phyloP scores from a whole-genome alignment of 2,888 invertebrate genomes.

The Eilema depressum region DNA sequence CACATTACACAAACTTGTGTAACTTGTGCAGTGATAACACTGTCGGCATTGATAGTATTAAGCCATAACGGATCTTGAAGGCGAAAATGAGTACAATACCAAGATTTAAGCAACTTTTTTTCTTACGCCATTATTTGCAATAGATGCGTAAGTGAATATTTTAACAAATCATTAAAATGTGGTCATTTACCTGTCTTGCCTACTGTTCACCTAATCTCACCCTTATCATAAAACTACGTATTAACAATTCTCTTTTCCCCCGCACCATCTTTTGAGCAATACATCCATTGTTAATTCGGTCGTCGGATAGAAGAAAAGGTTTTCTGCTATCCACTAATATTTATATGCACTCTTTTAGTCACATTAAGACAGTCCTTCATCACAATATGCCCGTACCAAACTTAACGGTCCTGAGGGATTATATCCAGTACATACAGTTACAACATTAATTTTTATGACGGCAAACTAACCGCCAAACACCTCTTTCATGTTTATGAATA shows the following conservation, averaged over 20 bases:
- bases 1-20: conserved; percentile 29
- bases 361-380: neutral
- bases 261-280: neutral
- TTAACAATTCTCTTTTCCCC: neutral
- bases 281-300: neutral
- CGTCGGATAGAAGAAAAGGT: neutral
- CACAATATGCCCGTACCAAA: neutral
- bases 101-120: conserved; percentile 56
- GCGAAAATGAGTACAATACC: conserved; percentile 56
- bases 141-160: conserved; percentile 29
- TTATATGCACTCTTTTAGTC: neutral
- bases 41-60: conserved; percentile 22
- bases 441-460: neutral
- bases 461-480: neutral
- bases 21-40: conserved; percentile 26
- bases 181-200: neutral
- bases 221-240: neutral
- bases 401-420: neutral
- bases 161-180: neutral
- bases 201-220: neutral
- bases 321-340: neutral
- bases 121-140: conserved; percentile 51
- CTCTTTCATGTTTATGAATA: neutral
- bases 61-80: conserved; percentile 58
- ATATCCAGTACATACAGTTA: neutral